Evolutionary conservation across 2,888 invertebrate species (phyloP).

Genomic region (Entomobrya multifasciata): DNA sequence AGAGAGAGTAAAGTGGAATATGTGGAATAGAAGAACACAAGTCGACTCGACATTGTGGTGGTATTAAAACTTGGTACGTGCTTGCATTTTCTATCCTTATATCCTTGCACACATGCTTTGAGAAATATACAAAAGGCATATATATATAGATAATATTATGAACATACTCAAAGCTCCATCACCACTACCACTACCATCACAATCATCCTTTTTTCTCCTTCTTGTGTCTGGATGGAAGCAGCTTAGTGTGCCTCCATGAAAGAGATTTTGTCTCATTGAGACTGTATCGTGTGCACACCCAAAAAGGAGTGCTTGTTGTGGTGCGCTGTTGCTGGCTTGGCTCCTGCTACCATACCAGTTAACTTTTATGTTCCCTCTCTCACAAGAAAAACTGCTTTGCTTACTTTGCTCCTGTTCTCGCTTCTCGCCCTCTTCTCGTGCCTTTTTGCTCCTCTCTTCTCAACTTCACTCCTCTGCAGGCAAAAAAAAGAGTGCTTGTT

Average conservation of each 20-base stretch:
- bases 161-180: background rate
- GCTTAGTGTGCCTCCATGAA: constrained; percentile 62
- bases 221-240: constrained; percentile 39
- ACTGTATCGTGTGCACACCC: constrained; percentile 43
- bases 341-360: constrained; percentile 45
- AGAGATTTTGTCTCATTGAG: constrained; percentile 56
- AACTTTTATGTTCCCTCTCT: constrained; percentile 42
- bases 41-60: constrained; percentile 58
- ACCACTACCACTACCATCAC: too few species aligned
- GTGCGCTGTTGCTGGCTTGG: background rate
- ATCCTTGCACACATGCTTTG: background rate
- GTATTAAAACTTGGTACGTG: constrained; percentile 66
- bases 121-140: background rate
- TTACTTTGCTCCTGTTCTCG: constrained; percentile 27
- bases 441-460: background rate
- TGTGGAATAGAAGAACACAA: constrained; percentile 47
- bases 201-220: constrained; percentile 25
- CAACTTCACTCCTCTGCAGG: background rate
- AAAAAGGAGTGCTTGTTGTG: constrained; percentile 42
- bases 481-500: constrained; percentile 40
- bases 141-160: background rate
- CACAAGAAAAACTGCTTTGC: background rate
- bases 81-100: constrained; percentile 44
- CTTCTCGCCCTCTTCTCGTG: constrained; percentile 33
- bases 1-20: constrained; percentile 49